Base-by-base conservation (phyloP, 2,797 vertebrate species). In the Anniella stebbinsi region DNA sequence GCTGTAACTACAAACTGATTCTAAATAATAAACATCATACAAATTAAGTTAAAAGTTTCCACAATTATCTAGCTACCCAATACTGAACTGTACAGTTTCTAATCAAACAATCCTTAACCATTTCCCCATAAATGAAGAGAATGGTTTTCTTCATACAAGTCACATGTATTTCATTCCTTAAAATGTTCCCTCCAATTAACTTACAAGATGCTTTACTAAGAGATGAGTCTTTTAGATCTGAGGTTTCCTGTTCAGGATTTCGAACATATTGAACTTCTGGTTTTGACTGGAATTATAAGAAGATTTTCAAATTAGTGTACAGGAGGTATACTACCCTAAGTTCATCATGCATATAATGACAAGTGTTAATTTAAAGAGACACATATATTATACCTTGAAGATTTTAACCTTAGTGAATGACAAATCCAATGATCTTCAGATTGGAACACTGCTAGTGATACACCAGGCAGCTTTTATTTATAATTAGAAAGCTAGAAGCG, bases 241-340 rank as follows among this genome's bases (percentile, higher is more conserved):
- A 96, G 78, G 96, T 96, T 90, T 98, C 98, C 84, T 97, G 94
- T 48, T 98, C 98, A 95, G 98, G 94, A 93, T 98, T 98, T 90
- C 98, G 95, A 93, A 98, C 96, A 93, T 98, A 98, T 94, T 97
- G 97, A 90, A 99, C 96, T 96, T 99, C 98, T 94, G 99, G 99
- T 92, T 98, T 98, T 87, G 98, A 98, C 98, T 99, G 95, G 96
- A 97, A 97, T 87, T 77, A 96, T 94, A 96, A 57, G 83, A 89
- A 92, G 92, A 86, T 92, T 92, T 91, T 89, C 89, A 95, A 85
- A 92, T 93, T 85, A n/a, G 69, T 28, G 90, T 51, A 41, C 17
- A 30, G 15, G 15, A 60, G 63, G 41, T 28, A 33, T 63, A 76
- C 4, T n/a, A 51, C n/a, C 63, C 36, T 57, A 48, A 77, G 13